These are phyloP conservation scores for Oscheius sp. DNA, from an alignment of 2,888 invertebrate genomes.

Conservation along the genomic window DNA sequence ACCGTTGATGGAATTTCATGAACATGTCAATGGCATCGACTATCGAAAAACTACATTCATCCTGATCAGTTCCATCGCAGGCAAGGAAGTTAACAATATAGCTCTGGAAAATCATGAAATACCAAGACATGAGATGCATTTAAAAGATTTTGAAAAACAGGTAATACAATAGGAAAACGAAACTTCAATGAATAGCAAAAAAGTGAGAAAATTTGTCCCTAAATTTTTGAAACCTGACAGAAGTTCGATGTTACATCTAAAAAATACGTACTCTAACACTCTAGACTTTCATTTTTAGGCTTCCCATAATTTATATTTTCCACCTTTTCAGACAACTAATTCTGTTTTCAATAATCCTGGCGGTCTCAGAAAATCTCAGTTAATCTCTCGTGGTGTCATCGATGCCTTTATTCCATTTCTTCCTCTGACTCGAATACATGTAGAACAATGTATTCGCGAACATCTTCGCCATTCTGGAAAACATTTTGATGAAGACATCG, in stretches of 20 bases:
- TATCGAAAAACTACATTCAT: constrained; percentile 13
- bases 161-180: too few relatives aligned
- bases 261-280: too few relatives aligned
- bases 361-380: constrained; percentile 4
- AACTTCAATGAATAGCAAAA: too few relatives aligned
- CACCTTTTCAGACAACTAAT: not conserved
- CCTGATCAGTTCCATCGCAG: constrained; percentile 4
- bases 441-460: constrained; percentile 15
- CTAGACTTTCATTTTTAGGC: too few relatives aligned
- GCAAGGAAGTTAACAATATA: constrained; percentile 14
- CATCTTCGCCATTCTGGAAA: constrained; percentile 21
- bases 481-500: constrained; percentile 11
- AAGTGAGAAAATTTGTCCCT: too few relatives aligned
- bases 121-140: not conserved
- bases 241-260: too few relatives aligned
- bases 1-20: constrained; percentile 24
- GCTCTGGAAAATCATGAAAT: constrained; percentile 2
- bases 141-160: constrained; percentile 10
- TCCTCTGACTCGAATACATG: constrained; percentile 5
- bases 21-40: constrained; percentile 16
- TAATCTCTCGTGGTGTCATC: constrained; percentile 15
- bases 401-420: constrained; percentile 24
- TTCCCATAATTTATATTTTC: too few relatives aligned
- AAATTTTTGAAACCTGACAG: too few relatives aligned
- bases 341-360: constrained; percentile 17